These are phyloP conservation scores for Artibeus lituratus DNA, from an alignment of 2,797 vertebrate genomes.

Conservation along the genomic window DNA sequence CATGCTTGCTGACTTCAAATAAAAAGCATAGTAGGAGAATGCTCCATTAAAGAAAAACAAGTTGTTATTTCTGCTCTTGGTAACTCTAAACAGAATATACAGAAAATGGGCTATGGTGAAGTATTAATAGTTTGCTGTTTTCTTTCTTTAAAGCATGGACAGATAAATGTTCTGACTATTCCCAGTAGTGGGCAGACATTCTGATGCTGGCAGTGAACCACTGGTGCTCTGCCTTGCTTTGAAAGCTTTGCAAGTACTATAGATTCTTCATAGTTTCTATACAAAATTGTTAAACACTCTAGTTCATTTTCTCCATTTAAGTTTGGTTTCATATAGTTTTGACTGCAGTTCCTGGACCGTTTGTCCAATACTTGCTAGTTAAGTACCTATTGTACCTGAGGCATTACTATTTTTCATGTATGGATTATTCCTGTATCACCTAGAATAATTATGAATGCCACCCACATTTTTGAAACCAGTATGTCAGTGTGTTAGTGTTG, in stretches of 20 bases:
- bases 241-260: background rate
- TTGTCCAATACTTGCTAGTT: background rate
- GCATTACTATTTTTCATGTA: background rate
- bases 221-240: background rate
- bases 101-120: slow-evolving; percentile 11
- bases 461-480: background rate
- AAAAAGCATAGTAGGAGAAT: background rate
- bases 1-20: slow-evolving; percentile 23
- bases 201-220: background rate
- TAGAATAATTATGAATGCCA: background rate
- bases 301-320: background rate
- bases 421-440: background rate
- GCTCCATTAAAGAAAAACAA: background rate
- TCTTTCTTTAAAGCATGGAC: background rate
- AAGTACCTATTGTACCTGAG: background rate
- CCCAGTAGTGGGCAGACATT: accelerated
- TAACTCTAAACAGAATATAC: slow-evolving; percentile 51
- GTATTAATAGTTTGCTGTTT: background rate
- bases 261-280: background rate
- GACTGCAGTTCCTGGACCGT: background rate
- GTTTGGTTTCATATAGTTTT: background rate
- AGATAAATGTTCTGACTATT: background rate
- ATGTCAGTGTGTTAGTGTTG: background rate
- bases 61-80: background rate
- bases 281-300: background rate